A percentile compares a stretch with the other conserved stretches of the same genome.
Evolutionary conservation across 2,113 vertebrate genomes (phyloP).

Genomic region (Etheostoma cragini): DNA sequence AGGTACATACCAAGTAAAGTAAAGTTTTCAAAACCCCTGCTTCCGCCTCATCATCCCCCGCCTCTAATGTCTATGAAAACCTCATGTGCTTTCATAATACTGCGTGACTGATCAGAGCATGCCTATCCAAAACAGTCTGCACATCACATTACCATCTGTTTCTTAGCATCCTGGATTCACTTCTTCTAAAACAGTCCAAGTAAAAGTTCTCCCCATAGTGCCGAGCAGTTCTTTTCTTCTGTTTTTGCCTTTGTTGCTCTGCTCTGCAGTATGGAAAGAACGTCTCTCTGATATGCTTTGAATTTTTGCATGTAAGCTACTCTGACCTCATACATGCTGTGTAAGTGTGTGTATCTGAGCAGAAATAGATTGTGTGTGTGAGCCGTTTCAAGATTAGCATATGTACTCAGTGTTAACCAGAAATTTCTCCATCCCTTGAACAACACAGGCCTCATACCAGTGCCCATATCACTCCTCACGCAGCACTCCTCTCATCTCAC

Average conservation of each 20-base stretch:
- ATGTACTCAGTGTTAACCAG: slow-evolving; percentile 37
- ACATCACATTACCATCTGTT: slow-evolving; percentile 64
- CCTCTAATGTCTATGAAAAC: slow-evolving; percentile 40
- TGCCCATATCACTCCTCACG: slow-evolving; percentile 31
- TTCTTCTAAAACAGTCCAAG: slow-evolving; percentile 7
- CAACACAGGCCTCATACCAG: slow-evolving; percentile 29
- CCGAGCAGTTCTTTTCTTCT: neutral
- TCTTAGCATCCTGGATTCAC: slow-evolving; percentile 13
- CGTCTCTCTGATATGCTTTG: slow-evolving; percentile 28
- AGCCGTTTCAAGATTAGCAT: slow-evolving; percentile 51
- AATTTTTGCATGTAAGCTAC: slow-evolving; percentile 27
- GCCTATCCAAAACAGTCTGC: slow-evolving; percentile 52
- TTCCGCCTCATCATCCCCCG: slow-evolving; percentile 6
- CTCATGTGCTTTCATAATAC: slow-evolving; percentile 32
- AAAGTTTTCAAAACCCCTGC: neutral
- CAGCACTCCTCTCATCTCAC: slow-evolving; percentile 51
- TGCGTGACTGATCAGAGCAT: slow-evolving; percentile 56
- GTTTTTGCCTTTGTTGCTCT: slow-evolving; percentile 22
- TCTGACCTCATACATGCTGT: slow-evolving; percentile 32
- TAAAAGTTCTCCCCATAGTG: slow-evolving; percentile 24
- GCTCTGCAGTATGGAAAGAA: slow-evolving; percentile 23
- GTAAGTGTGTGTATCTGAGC: slow-evolving; percentile 4
- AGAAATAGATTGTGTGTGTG: slow-evolving; percentile 10
- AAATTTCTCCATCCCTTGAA: slow-evolving; percentile 31
- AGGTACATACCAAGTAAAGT: neutral